Conservation (phyloP, 2,888 invertebrate species). For the Aradus depressus region DNA sequence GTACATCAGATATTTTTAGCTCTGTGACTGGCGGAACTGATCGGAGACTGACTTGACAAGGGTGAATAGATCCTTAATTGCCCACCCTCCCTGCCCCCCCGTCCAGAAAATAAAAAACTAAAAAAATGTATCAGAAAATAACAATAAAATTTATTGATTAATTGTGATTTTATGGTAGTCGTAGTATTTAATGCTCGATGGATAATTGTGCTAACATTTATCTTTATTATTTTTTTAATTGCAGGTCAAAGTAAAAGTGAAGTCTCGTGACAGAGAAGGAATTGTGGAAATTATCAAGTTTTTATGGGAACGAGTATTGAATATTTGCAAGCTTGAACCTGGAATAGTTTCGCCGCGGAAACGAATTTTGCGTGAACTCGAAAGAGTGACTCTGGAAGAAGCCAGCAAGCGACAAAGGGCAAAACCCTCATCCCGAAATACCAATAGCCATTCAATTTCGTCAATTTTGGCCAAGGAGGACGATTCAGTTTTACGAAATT, state of each 20-base stretch:
- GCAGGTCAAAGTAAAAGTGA: constrained; percentile 12
- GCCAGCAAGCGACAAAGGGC: constrained; percentile 43
- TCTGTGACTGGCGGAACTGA: no score
- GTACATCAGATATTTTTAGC: no score
- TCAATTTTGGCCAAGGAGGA: constrained; percentile 57
- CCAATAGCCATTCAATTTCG: constrained; percentile 74
- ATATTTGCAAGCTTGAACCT: constrained; percentile 35
- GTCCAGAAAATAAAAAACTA: no score
- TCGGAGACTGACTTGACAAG: no score
- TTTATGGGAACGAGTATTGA: constrained; percentile 32
- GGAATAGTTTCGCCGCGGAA: constrained; percentile 70
- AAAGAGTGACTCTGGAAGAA: constrained; percentile 61
- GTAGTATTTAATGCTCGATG: no score
- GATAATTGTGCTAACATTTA: no score
- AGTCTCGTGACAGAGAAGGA: constrained; percentile 12
- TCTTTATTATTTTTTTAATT: constrained; percentile 10
- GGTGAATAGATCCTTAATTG: no score
- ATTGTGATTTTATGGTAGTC: no score
- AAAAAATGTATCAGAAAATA: no score
- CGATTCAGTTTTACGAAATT: constrained; percentile 35
- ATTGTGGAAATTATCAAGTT: constrained; percentile 30
- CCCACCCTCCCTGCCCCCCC: no score
- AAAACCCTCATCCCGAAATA: constrained; percentile 32
- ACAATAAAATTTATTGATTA: no score
- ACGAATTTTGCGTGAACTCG: constrained; percentile 68